Evolutionary conservation across 2,113 vertebrate species (phyloP), one percentile per base, ranked within the genome.

Genomic region (Orycteropus afer): DNA sequence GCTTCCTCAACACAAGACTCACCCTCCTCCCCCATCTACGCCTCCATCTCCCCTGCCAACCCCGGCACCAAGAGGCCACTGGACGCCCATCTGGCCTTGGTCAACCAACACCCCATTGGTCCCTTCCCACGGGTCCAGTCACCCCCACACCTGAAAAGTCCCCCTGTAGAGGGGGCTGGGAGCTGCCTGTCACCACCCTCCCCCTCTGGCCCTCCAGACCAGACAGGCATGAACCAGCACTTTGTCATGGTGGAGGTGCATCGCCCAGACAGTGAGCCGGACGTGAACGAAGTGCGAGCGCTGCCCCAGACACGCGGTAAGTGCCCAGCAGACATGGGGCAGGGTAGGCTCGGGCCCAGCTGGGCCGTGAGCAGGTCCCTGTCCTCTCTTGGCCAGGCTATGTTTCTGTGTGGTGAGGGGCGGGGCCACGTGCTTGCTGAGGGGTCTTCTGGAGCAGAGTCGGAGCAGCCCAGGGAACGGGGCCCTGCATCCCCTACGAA

Each of bases 241-340:
- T 99, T 99, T 96, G 99, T 99, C 88, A 98, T 99, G 98, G 99
- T 99, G 97, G 99, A 99, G 98, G 99, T 99, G 20, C 99, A 99
- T 98, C 99, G 98, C 42, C 99, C 99, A 3, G 99, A 99, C 96
- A 99, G 99, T 0, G 99, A 99, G 97, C 99, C 99, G 0, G 99
- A 99, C 0, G 99, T 99, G 97, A 99, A 99, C 0, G 99, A 99
- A 98, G 99, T 99, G 87, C 98, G 99, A 47, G 98, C 99, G 0
- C 98, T 99, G 90, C 99, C 99, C 49, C 99, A 99, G 97, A 98
- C 99, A 2, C 98, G 99, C 99, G 99, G 99, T 99, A 98, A 98
- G 98, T 98, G 81, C 55, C 9, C 2, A 9, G 15, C 51, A 3
- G 9, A 0, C 57, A 2, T 40, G 14, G 82, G 20, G 22, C 27